These are phyloP conservation scores for Orthonychiurus folsomi DNA, from an alignment of 2,888 invertebrate species.

Conservation along the genomic window DNA sequence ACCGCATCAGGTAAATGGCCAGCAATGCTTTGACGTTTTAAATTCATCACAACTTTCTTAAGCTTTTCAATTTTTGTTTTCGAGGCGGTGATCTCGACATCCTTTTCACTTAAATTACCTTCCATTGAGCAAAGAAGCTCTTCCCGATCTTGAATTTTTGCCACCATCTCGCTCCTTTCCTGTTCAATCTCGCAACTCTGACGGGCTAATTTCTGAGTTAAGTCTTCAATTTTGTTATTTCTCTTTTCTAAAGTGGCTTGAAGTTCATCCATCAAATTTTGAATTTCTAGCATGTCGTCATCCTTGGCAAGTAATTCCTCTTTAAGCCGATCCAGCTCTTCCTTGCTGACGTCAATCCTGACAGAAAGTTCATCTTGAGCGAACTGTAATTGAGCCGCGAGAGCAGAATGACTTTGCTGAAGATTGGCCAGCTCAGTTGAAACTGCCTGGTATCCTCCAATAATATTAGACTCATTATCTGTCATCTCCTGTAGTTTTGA, in stretches of 20 bases:
- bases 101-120: background rate
- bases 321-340: conserved; percentile 6
- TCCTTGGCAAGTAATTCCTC: conserved; percentile 12
- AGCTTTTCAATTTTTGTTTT: background rate
- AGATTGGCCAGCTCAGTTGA: background rate
- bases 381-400: background rate
- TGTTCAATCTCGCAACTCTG: background rate
- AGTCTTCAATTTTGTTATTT: background rate
- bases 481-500: conserved; percentile 4
- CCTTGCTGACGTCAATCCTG: background rate
- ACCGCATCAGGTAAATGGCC: background rate
- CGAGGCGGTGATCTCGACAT: background rate
- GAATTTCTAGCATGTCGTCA: conserved; percentile 12
- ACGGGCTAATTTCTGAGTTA: background rate
- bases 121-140: background rate
- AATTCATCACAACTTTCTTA: background rate
- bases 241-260: background rate
- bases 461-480: conserved; percentile 4
- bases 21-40: background rate
- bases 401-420: conserved; percentile 2
- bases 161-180: background rate
- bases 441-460: conserved; percentile 11
- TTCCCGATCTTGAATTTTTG: conserved; percentile 1
- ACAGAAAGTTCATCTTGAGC: background rate
- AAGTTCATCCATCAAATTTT: background rate